Evolutionary conservation across 1,140 invertebrate species (phyloP).

Genomic region (Leguminivora glycinivorella): DNA sequence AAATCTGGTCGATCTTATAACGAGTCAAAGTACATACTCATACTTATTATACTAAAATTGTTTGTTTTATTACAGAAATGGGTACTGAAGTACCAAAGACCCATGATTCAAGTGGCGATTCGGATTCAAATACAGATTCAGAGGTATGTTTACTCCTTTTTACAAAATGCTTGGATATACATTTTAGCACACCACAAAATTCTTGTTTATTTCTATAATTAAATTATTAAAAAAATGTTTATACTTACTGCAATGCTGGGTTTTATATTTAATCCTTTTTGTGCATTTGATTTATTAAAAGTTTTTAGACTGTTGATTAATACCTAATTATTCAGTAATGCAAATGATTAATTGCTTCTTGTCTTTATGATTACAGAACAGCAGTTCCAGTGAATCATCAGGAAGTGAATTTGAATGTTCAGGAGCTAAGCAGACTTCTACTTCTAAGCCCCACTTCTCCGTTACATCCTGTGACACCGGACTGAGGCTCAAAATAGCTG

Average conservation of each 20-base stretch:
- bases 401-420: constrained; percentile 70
- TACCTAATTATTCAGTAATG: no score
- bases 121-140: constrained; percentile 69
- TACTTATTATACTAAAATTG: background rate
- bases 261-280: no score
- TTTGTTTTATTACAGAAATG: constrained; percentile 62
- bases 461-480: constrained; percentile 72
- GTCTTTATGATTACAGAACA: constrained; percentile 57
- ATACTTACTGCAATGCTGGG: no score
- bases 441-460: constrained; percentile 67
- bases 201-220: no score
- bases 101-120: constrained; percentile 70
- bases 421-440: constrained; percentile 51
- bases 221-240: no score
- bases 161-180: no score
- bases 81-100: constrained; percentile 75
- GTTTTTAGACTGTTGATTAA: no score
- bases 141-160: constrained; percentile 50
- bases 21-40: no score
- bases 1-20: no score
- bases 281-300: no score
- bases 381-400: constrained; percentile 59
- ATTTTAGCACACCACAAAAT: no score
- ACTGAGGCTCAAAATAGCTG: constrained; percentile 71
- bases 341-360: no score